Conservation (phyloP, 1,140 invertebrate species). For the Anoplolepis gracilipes region DNA sequence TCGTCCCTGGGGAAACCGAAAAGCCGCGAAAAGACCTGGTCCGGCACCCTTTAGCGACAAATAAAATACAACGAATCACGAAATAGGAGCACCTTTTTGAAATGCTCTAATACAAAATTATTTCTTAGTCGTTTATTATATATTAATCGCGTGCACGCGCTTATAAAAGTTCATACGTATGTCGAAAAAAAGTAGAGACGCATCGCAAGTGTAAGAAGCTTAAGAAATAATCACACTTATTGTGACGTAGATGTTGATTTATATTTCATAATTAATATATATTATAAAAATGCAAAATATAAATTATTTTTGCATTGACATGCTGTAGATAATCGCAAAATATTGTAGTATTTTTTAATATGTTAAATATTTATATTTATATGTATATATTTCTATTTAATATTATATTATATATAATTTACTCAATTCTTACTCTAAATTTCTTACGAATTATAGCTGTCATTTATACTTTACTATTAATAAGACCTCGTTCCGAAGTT, state of each 20-base stretch:
- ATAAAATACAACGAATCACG: conserved; percentile 71
- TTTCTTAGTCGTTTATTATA: background rate
- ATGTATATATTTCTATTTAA: too few relatives aligned
- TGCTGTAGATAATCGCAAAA: background rate
- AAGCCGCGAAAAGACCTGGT: conserved; percentile 35
- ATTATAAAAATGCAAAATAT: background rate
- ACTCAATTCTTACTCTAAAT: background rate
- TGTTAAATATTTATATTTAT: too few relatives aligned
- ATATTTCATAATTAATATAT: background rate
- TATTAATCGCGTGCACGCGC: background rate
- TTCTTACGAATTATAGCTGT: conserved; percentile 1
- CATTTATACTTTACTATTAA: conserved; percentile 26
- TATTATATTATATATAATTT: background rate
- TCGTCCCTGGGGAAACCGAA: conserved; percentile 39
- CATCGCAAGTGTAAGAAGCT: background rate
- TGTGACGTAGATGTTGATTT: background rate
- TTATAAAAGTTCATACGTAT: background rate
- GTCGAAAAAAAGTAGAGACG: background rate
- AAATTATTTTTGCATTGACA: background rate
- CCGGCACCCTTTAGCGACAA: conserved; percentile 40
- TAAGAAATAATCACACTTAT: background rate
- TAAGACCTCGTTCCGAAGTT: conserved; percentile 18
- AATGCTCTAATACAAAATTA: background rate
- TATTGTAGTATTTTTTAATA: background rate
- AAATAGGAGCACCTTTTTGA: background rate